phyloP scores from a whole-genome alignment of 2,113 vertebrate species.

The Antennarius striatus region DNA sequence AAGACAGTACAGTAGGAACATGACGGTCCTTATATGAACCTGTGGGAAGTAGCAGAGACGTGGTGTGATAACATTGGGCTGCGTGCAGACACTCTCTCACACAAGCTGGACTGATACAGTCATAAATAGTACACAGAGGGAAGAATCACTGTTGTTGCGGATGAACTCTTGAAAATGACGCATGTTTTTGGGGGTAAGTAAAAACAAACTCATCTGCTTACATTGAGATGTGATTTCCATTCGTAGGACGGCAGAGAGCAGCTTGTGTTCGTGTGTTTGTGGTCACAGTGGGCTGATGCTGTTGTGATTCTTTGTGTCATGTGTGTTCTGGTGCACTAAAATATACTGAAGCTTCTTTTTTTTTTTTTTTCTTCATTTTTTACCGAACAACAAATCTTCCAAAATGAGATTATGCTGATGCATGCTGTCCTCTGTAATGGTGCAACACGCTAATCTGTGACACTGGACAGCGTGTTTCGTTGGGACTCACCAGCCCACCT shows the following conservation, averaged over 20 bases:
- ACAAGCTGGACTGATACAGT: slow-evolving; percentile 21
- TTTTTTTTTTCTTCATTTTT: not conserved
- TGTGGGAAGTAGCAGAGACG: slow-evolving; percentile 24
- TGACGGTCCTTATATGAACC: slow-evolving; percentile 17
- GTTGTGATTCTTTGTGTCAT: slow-evolving; percentile 12
- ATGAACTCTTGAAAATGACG: slow-evolving; percentile 16
- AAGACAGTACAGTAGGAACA: slow-evolving; percentile 5
- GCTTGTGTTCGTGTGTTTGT: slow-evolving; percentile 8
- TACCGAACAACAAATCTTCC: not conserved
- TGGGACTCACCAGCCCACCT: too few species aligned
- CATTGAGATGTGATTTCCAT: not conserved
- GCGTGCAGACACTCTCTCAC: slow-evolving; percentile 26
- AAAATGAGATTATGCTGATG: slow-evolving; percentile 33
- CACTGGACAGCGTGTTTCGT: not conserved
- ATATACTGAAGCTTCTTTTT: not conserved
- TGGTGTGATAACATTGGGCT: slow-evolving; percentile 24
- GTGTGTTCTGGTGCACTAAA: too few species aligned
- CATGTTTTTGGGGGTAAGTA: slow-evolving; percentile 49
- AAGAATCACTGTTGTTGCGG: slow-evolving; percentile 22
- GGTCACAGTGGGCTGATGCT: slow-evolving; percentile 1
- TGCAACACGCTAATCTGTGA: not conserved
- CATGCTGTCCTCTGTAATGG: slow-evolving; percentile 3
- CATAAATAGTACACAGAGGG: slow-evolving; percentile 11
- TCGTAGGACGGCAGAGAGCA: not conserved
- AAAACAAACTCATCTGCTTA: slow-evolving; percentile 26